Conservation (phyloP, 2,113 vertebrate species). For the Tetraodon nigroviridis region DNA sequence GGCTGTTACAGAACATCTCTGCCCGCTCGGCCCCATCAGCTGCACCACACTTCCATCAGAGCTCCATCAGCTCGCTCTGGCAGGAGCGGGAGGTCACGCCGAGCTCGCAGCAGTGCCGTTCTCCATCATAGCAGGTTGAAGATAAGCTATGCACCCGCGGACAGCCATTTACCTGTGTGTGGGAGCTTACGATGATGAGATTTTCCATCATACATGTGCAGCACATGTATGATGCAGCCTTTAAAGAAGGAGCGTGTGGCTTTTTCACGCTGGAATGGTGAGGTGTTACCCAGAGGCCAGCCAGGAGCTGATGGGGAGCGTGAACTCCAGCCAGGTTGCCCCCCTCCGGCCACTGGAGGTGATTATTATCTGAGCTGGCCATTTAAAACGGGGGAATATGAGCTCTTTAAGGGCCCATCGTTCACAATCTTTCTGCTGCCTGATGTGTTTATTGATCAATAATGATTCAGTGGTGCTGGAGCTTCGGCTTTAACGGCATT, state of each 20-base stretch:
- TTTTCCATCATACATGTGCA: neutral
- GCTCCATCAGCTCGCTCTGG: constrained; percentile 17
- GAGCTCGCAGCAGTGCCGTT: no score
- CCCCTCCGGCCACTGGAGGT: constrained; percentile 11
- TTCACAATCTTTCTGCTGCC: neutral
- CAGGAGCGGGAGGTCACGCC: neutral
- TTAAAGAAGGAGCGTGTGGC: no score
- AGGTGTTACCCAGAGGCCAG: constrained; percentile 11
- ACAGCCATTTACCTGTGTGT: no score
- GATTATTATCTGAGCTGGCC: constrained; percentile 6
- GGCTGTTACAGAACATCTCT: constrained; percentile 8
- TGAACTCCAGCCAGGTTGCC: constrained; percentile 25
- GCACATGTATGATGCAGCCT: neutral
- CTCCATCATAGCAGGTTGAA: no score
- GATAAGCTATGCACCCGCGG: neutral
- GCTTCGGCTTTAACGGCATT: neutral
- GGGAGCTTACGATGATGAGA: no score
- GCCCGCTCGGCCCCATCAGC: constrained; percentile 16
- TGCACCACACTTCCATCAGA: constrained; percentile 14
- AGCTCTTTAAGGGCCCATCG: no score
- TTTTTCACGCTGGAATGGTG: neutral
- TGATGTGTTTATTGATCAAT: constrained; percentile 22
- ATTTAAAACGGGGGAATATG: no score
- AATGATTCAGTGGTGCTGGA: neutral
- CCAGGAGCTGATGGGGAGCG: constrained; percentile 18